A percentile compares a stretch with the other conserved stretches of the same genome.
phyloP scores from a whole-genome alignment of 2,888 invertebrate species.

The Alloplasta piceator region DNA sequence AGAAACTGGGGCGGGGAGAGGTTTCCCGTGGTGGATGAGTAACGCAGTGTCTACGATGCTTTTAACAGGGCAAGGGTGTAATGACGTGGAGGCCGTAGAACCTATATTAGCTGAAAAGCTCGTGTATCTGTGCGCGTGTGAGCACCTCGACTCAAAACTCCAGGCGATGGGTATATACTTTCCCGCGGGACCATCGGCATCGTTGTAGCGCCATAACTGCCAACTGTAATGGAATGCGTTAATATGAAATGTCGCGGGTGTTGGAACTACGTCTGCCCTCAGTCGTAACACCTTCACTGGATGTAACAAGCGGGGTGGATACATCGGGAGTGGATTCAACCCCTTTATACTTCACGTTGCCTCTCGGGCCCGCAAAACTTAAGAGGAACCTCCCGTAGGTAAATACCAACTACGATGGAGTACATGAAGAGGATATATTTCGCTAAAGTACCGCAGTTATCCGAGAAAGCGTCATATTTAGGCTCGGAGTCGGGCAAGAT shows the following conservation, averaged over 20 bases:
- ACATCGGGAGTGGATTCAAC: slow-evolving; percentile 36
- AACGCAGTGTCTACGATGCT: slow-evolving; percentile 60
- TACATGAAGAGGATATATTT: no score
- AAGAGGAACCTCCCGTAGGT: slow-evolving; percentile 1
- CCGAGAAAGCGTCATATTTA: no score
- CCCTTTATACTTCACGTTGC: slow-evolving; percentile 21
- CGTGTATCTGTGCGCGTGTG: background rate
- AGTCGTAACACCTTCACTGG: slow-evolving; percentile 1
- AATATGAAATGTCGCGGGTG: slow-evolving; percentile 75
- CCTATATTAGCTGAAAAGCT: background rate
- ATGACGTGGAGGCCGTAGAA: slow-evolving; percentile 33
- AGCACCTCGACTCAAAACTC: background rate
- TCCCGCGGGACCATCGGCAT: slow-evolving; percentile 77
- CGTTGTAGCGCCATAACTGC: slow-evolving; percentile 73
- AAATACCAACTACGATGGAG: slow-evolving; percentile 2
- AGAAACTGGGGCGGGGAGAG: background rate
- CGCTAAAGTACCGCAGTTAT: no score
- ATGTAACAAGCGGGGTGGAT: background rate
- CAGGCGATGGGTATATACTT: slow-evolving; percentile 43
- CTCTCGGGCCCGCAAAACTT: slow-evolving; percentile 12
- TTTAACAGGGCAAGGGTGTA: slow-evolving; percentile 60
- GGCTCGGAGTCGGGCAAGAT: no score
- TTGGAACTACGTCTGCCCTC: slow-evolving; percentile 19
- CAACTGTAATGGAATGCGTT: slow-evolving; percentile 80
- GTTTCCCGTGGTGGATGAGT: slow-evolving; percentile 47